Percentiles rank a stretch among this genome's conserved stretches.
Evolutionary conservation across 2,888 invertebrate genomes (phyloP).

Genomic region (Germaria angustata): DNA sequence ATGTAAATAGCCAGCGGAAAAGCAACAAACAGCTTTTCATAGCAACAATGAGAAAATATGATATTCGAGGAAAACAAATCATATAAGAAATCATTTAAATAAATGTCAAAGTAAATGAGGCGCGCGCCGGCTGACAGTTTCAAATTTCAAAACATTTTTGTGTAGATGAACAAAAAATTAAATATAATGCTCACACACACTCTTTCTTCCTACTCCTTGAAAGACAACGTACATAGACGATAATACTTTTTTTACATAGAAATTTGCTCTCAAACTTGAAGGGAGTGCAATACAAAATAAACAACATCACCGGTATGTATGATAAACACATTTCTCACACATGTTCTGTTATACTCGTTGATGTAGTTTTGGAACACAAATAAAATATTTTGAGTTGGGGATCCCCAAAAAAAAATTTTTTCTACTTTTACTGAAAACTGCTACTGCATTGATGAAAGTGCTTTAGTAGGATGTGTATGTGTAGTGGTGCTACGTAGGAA

Average conservation of each 20-base stretch:
- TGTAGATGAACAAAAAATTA: neutral
- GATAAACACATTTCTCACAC: conserved; percentile 58
- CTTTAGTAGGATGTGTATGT: neutral
- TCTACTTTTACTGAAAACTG: conserved; percentile 13
- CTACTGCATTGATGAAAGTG: conserved; percentile 34
- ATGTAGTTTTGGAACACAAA: conserved; percentile 3
- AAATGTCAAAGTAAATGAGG: conserved; percentile 62
- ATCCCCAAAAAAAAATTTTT: conserved; percentile 43
- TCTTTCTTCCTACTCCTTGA: neutral
- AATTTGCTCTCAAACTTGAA: conserved; percentile 24
- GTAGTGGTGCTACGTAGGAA: conserved; percentile 6
- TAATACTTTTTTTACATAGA: neutral
- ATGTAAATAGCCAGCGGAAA: conserved; percentile 59
- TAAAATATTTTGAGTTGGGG: conserved; percentile 40
- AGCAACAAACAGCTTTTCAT: neutral
- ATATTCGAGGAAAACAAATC: neutral
- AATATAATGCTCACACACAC: conserved; percentile 23
- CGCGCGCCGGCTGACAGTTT: conserved; percentile 65
- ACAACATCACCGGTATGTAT: conserved; percentile 42
- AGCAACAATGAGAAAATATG: conserved; percentile 7
- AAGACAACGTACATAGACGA: neutral
- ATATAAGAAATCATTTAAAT: conserved; percentile 12
- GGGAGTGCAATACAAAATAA: neutral
- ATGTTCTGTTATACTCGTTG: conserved; percentile 12
- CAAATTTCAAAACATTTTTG: conserved; percentile 64